A percentile compares a stretch with the other conserved stretches of the same genome.
These are phyloP conservation scores for Chiloscyllium plagiosum DNA, from an alignment of 2,113 vertebrate genomes.

Conservation along the genomic window DNA sequence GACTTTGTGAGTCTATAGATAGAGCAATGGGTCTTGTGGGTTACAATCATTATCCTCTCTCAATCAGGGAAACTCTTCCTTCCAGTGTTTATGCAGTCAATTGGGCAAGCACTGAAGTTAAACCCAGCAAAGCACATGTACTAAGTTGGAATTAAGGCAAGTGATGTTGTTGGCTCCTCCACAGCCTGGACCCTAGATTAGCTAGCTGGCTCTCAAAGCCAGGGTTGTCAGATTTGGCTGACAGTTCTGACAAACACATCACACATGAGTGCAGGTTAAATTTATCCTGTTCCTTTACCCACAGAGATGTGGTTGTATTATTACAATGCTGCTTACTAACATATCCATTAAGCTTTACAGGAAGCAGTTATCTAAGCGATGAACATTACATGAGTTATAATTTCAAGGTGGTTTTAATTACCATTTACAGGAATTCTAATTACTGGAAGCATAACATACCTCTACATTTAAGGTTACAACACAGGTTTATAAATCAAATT, in stretches of 20 bases:
- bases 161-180: conserved; percentile 24
- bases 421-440: conserved; percentile 18
- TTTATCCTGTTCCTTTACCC: conserved; percentile 16
- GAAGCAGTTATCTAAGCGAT: conserved; percentile 32
- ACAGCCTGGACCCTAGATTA: conserved; percentile 18
- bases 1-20: too few species aligned
- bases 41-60: background rate
- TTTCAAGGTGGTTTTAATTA: conserved; percentile 35
- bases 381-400: conserved; percentile 29
- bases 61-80: background rate
- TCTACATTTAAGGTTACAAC: conserved; percentile 32
- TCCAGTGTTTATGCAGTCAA: background rate
- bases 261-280: conserved; percentile 36
- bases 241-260: conserved; percentile 30
- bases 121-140: background rate
- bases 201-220: conserved; percentile 28
- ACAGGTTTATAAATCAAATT: conserved; percentile 30
- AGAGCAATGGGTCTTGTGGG: background rate
- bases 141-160: background rate
- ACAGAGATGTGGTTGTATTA: conserved; percentile 29
- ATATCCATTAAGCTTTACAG: conserved; percentile 31
- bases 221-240: conserved; percentile 24
- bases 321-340: conserved; percentile 24
- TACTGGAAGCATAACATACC: conserved; percentile 36
- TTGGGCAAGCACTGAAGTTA: background rate